These are phyloP conservation scores for Henicopernis longicauda DNA, from an alignment of 2,113 vertebrate genomes.

Conservation along the genomic window DNA sequence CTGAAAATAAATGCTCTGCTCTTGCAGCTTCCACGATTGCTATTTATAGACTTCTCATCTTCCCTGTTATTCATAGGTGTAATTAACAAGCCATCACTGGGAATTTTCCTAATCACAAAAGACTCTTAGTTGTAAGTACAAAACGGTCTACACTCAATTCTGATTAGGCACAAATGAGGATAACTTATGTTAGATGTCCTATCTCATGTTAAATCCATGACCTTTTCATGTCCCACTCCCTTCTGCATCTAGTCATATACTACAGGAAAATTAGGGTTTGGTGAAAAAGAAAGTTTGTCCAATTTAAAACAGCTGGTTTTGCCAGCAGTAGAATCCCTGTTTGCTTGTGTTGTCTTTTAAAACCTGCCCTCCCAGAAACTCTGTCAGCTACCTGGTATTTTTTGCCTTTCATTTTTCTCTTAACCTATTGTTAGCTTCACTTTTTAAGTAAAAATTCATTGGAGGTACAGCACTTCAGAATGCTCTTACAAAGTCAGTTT, in stretches of 20 bases:
- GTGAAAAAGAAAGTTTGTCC: background rate
- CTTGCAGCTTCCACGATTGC: background rate
- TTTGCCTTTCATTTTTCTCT: background rate
- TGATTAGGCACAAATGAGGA: background rate
- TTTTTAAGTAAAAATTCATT: background rate
- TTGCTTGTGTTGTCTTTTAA: background rate
- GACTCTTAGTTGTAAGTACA: background rate
- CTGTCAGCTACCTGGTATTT: background rate
- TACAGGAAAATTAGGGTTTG: background rate
- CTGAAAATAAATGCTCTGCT: conserved; percentile 13
- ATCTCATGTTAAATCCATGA: accelerated
- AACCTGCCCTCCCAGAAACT: background rate
- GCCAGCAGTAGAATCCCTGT: background rate
- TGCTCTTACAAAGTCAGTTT: background rate
- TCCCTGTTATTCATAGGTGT: background rate
- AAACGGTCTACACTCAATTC: background rate
- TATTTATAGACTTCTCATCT: conserved; percentile 12
- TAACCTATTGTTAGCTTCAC: background rate
- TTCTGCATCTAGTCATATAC: background rate
- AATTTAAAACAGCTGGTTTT: background rate
- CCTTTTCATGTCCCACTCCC: background rate
- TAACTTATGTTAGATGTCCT: background rate
- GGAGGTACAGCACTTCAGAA: background rate
- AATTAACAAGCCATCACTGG: conserved; percentile 38
- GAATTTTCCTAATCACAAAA: conserved; percentile 45